Conservation (phyloP, 1,140 invertebrate genomes). For the Drosophila ironensis region DNA sequence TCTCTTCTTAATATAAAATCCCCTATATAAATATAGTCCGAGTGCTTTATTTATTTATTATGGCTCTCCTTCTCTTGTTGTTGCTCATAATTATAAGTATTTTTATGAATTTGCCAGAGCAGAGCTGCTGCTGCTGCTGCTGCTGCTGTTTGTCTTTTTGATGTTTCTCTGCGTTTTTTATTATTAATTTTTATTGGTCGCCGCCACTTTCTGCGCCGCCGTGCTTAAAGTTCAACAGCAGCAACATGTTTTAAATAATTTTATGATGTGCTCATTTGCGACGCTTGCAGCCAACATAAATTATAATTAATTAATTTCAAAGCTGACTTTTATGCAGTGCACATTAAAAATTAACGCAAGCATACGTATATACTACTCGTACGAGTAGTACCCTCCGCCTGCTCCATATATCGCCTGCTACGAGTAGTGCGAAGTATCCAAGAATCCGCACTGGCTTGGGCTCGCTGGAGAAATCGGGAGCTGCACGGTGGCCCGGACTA, state of each 20-base stretch:
- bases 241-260: conserved; percentile 62
- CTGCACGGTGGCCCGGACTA: too few relatives aligned
- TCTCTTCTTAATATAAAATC: conserved; percentile 40
- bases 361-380: too few relatives aligned
- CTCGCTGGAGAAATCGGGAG: conserved; percentile 2
- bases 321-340: conserved; percentile 69
- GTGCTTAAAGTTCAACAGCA: conserved; percentile 46
- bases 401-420: too few relatives aligned
- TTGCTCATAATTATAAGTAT: too few relatives aligned
- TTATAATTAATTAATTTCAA: conserved; percentile 76
- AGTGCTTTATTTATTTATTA: conserved; percentile 2
- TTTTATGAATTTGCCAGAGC: conserved; percentile 46
- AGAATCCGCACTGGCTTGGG: too few relatives aligned
- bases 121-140: conserved; percentile 1
- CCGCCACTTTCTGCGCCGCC: background rate
- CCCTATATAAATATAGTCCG: conserved; percentile 35
- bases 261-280: conserved; percentile 75
- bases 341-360: conserved; percentile 42
- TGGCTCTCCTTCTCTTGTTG: conserved; percentile 2
- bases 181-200: conserved; percentile 52
- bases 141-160: conserved; percentile 47
- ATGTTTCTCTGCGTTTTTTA: conserved; percentile 45
- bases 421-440: too few relatives aligned
- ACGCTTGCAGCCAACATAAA: conserved; percentile 71
- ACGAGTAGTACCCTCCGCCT: too few relatives aligned